These are phyloP conservation scores for Callocephalon fimbriatum DNA, from an alignment of 2,113 vertebrate species.

Conservation along the genomic window DNA sequence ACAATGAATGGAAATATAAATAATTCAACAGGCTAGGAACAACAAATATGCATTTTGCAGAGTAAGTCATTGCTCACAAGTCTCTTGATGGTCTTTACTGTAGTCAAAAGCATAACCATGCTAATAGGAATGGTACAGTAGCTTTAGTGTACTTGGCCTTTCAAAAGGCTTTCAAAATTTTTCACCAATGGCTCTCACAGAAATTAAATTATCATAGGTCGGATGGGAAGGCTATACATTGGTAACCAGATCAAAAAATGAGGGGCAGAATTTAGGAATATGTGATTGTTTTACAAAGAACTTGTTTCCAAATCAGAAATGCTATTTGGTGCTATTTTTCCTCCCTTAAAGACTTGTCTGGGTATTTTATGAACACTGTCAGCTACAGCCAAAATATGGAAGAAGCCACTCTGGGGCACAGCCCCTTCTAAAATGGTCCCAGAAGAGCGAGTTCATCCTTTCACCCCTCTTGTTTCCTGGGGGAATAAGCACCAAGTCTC, in stretches of 20 bases:
- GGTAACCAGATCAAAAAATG: not conserved
- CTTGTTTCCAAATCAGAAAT: not conserved
- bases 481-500: not conserved
- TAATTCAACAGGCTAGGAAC: not conserved
- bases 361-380: not conserved
- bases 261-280: not conserved
- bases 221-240: not conserved
- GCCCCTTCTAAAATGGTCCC: not conserved
- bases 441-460: not conserved
- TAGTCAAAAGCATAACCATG: not conserved
- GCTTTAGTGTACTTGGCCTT: not conserved
- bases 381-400: not conserved
- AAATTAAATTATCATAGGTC: not conserved
- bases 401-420: not conserved
- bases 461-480: not conserved
- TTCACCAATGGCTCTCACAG: not conserved
- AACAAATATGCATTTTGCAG: not conserved
- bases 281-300: not conserved
- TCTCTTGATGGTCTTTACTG: not conserved
- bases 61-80: not conserved
- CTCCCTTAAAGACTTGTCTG: not conserved
- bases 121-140: not conserved
- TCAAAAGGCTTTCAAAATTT: not conserved
- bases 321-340: not conserved
- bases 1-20: not conserved